Conservation (phyloP, 2,888 invertebrate genomes). For the Drosophila siamana region DNA sequence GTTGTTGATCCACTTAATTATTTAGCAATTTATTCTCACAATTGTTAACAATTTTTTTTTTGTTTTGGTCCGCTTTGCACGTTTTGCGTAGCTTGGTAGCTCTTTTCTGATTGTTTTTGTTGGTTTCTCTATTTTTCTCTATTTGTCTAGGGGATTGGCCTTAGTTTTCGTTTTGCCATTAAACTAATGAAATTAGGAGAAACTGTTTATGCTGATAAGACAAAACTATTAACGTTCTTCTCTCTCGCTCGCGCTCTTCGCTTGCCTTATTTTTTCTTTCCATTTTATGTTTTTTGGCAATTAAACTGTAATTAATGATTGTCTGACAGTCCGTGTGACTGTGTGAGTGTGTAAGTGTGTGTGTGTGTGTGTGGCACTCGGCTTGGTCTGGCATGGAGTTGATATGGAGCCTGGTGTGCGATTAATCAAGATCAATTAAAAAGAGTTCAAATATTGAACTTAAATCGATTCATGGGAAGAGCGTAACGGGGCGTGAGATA, state of each 20-base stretch:
- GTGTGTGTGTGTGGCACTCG: too few species aligned
- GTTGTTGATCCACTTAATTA: conserved; percentile 80
- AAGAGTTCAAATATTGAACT: conserved; percentile 78
- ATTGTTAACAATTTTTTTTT: conserved; percentile 77
- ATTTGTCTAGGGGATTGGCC: conserved; percentile 48
- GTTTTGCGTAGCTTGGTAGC: conserved; percentile 78
- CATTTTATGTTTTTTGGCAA: conserved; percentile 59
- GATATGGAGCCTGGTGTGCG: conserved; percentile 65
- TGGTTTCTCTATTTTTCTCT: conserved; percentile 18
- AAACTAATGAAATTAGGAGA: conserved; percentile 78
- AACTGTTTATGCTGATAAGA: conserved; percentile 77
- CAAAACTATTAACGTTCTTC: conserved; percentile 71
- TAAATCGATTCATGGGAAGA: conserved; percentile 58
- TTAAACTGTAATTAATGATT: conserved; percentile 76
- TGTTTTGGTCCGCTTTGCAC: conserved; percentile 67
- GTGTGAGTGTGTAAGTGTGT: too few species aligned
- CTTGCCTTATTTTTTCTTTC: too few species aligned
- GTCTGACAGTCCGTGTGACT: conserved; percentile 43
- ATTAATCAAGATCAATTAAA: conserved; percentile 80
- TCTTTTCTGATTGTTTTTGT: conserved; percentile 50
- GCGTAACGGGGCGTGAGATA: conserved; percentile 58
- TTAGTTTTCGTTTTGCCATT: conserved; percentile 63
- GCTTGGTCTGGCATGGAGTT: conserved; percentile 40
- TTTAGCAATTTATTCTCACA: conserved; percentile 81
- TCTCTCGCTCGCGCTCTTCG: too few species aligned